Base-by-base conservation (phyloP, 2,113 vertebrate genomes). In the Manacus vitellinus region DNA sequence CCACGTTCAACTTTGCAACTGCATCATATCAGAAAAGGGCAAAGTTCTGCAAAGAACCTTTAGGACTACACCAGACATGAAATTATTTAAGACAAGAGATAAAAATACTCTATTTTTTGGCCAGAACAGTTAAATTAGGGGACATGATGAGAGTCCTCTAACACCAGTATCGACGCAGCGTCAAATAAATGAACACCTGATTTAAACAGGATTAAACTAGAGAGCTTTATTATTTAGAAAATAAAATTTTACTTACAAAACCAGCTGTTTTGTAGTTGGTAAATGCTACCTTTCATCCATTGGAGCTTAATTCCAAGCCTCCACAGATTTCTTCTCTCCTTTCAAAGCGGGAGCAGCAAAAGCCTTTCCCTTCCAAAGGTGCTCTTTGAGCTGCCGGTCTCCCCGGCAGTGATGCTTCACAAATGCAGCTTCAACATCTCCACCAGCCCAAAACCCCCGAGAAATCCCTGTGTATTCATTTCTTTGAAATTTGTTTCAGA, bases 231-330 rank as follows among this genome's bases (percentile, higher is more conserved):
- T 28, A 10, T 19, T 82, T 49, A 73, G 41, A n/a, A 89, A 96
- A 72, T 90, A 95, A 93, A 74, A 81, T 14, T 21, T 56, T 95
- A 97, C 98, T 97, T 93, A 97, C 97, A 87, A 31, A 28, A 33
- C 31, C 72, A 77, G 91, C 51, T 43, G 74, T 88, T 91, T 27
- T 52, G 51, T 46, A 4, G 54, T 82, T 92, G 56, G 55, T 43
- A 74, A 94, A 52, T 2, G 59, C 54, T 85, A 82, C 33, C 35
- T 62, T 76, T 90, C 65, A 68, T 63, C 88, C 83, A 70, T 83
- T 76, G 92, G 28, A 85, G 70, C 59, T 62, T 35, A 58, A 51
- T 85, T 90, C 89, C 65, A 74, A 76, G 67, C 71, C 65, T 76
- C 46, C 28, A 14, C 12, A 33, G 84, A 80, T 75, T 81, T 70